These are phyloP conservation scores for Myiotriccus ornatus DNA, from an alignment of 2,797 vertebrate species.

Conservation along the genomic window DNA sequence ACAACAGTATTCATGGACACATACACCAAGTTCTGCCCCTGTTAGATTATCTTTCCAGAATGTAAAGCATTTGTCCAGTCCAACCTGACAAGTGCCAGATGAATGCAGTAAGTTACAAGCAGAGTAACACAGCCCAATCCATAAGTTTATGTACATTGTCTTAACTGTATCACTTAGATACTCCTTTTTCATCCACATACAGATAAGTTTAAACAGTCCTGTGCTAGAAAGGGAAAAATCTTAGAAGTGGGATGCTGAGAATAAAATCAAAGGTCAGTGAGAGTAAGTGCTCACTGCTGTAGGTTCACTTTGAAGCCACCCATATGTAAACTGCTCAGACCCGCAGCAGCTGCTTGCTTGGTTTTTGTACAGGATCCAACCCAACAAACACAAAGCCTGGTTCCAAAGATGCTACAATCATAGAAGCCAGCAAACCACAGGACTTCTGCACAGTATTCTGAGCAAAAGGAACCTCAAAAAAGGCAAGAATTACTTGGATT, in stretches of 20 bases:
- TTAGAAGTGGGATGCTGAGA: background rate
- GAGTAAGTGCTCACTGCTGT: background rate
- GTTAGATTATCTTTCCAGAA: background rate
- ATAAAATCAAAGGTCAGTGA: background rate
- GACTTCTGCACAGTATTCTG: background rate
- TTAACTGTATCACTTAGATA: background rate
- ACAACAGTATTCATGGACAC: background rate
- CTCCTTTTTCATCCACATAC: background rate
- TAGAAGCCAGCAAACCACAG: background rate
- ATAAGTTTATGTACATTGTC: background rate
- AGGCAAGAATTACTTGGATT: background rate
- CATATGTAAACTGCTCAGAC: background rate
- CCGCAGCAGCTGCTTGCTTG: background rate
- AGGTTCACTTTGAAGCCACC: background rate
- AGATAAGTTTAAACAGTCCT: background rate
- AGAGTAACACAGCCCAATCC: background rate
- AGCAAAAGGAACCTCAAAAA: background rate
- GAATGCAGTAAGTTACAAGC: background rate
- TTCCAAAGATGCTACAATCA: background rate
- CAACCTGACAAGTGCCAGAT: background rate
- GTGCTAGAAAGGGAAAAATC: background rate
- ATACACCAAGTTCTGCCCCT: background rate
- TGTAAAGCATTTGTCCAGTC: background rate
- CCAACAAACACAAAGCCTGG: background rate
- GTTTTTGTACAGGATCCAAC: background rate